Evolutionary conservation across 2,113 vertebrate species (phyloP).

Genomic region (Corythornis cristatus): DNA sequence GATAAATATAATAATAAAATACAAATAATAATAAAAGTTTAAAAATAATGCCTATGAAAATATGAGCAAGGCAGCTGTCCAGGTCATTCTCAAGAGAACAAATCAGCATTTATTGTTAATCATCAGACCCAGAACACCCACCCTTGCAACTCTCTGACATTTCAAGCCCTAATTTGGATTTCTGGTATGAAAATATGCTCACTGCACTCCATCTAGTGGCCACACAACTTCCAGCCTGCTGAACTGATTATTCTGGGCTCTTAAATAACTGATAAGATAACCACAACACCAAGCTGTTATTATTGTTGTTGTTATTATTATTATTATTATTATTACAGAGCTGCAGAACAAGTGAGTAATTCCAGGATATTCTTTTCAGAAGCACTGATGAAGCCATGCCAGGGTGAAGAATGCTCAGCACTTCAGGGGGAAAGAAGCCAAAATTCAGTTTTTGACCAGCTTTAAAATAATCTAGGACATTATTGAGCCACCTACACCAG

Average conservation of each 20-base stretch:
- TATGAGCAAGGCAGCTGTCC: background rate
- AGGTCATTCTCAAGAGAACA: background rate
- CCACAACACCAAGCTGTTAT: background rate
- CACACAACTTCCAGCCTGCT: background rate
- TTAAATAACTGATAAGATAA: background rate
- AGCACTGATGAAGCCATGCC: background rate
- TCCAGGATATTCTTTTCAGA: background rate
- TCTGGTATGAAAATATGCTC: background rate
- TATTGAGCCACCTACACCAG: background rate
- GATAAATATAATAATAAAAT: no score
- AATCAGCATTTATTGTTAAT: background rate
- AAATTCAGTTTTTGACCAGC: background rate
- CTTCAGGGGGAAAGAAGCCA: background rate
- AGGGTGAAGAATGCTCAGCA: background rate
- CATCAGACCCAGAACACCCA: background rate
- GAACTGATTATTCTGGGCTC: background rate
- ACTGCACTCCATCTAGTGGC: constrained; percentile 68
- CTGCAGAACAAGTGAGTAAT: background rate
- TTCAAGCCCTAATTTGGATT: background rate
- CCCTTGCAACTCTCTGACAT: background rate
- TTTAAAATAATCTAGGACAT: background rate
- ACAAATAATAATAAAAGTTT: no score
- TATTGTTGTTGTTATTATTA: background rate
- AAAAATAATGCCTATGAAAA: no score
- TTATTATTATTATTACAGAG: background rate